A percentile compares a stretch with the other conserved stretches of the same genome.
Conservation (phyloP, 2,113 vertebrate genomes). For the Acrocephalus arundinaceus region DNA sequence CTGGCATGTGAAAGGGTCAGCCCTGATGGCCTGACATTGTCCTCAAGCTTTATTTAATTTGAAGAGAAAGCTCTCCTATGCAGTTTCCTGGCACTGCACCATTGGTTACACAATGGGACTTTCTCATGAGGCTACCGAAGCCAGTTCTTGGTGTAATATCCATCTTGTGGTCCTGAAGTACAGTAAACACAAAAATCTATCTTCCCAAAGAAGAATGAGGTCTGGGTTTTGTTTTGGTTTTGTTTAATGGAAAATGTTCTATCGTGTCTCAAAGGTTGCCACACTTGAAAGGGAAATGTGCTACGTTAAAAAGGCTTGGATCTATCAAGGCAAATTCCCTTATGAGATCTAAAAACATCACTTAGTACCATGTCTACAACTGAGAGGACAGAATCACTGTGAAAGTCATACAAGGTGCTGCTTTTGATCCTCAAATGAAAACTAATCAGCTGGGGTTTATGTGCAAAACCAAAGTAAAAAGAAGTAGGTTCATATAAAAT, state of each 20-base stretch:
- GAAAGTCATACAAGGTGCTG: not conserved
- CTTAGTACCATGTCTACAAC: not conserved
- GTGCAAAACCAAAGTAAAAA: not conserved
- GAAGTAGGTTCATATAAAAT: not conserved
- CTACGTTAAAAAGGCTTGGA: not conserved
- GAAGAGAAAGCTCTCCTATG: not conserved
- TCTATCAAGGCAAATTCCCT: not conserved
- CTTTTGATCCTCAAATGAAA: conserved; percentile 5
- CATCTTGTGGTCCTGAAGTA: not conserved
- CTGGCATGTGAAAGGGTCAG: not conserved
- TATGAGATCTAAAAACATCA: not conserved
- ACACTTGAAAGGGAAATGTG: not conserved
- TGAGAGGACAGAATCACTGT: not conserved
- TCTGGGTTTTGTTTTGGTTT: not conserved
- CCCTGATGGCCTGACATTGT: not conserved
- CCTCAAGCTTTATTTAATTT: not conserved
- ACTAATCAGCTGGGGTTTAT: not conserved
- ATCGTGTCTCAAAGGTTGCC: not conserved
- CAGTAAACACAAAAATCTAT: not conserved
- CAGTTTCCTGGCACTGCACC: not conserved
- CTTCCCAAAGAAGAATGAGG: not conserved
- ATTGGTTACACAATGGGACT: not conserved
- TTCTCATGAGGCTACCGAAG: not conserved
- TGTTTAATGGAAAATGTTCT: not conserved
- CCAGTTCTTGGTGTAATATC: not conserved